phyloP scores from a whole-genome alignment of 1,140 invertebrate species.

The Sweltsa coloradensis region DNA sequence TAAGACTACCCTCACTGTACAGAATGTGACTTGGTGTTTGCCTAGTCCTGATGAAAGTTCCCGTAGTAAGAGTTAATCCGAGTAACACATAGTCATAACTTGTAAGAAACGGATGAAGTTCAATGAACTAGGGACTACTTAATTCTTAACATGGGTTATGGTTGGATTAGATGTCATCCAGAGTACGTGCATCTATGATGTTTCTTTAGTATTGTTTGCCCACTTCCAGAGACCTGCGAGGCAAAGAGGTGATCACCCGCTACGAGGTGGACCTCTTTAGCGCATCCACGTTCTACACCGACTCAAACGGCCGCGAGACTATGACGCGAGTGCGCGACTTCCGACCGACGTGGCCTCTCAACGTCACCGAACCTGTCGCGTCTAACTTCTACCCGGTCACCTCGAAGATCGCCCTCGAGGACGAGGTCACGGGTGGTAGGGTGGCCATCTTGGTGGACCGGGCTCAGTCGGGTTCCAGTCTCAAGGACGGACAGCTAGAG shows the following conservation, averaged over 20 bases:
- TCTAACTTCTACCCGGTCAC: slow-evolving; percentile 61
- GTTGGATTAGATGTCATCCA: no score
- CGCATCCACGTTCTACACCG: slow-evolving; percentile 66
- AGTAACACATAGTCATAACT: no score
- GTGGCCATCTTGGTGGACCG: slow-evolving; percentile 41
- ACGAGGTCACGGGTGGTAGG: slow-evolving; percentile 15
- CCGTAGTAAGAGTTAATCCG: no score
- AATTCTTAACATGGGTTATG: no score
- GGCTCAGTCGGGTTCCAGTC: slow-evolving; percentile 43
- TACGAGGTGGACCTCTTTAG: slow-evolving; percentile 53
- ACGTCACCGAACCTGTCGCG: slow-evolving; percentile 39
- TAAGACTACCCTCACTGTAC: no score
- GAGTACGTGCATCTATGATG: no score
- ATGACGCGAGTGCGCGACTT: slow-evolving; percentile 26
- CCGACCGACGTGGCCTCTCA: slow-evolving; percentile 38
- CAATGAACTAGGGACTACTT: no score
- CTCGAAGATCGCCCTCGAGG: slow-evolving; percentile 36
- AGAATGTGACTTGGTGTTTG: no score
- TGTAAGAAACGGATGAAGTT: no score
- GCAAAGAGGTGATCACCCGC: slow-evolving; percentile 71
- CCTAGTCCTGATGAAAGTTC: no score
- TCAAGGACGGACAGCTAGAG: slow-evolving; percentile 33
- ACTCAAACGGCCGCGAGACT: slow-evolving; percentile 5
- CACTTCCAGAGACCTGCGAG: no score
- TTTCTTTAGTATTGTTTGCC: no score